These are phyloP conservation scores for Lasioglossum leucozonium DNA, from an alignment of 2,888 invertebrate species.

Conservation along the genomic window DNA sequence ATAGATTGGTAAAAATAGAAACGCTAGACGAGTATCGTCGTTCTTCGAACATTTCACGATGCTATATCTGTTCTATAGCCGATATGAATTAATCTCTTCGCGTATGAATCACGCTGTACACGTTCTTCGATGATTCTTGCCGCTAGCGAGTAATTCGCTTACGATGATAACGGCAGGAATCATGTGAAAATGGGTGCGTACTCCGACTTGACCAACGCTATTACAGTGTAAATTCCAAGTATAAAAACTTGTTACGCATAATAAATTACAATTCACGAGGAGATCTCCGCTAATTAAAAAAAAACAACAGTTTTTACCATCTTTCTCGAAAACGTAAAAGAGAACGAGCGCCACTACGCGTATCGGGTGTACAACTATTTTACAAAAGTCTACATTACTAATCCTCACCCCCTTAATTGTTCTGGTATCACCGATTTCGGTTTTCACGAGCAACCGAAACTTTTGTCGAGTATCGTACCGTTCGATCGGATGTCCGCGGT, in stretches of 20 bases:
- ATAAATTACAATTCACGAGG: constrained; percentile 63
- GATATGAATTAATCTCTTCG: constrained; percentile 47
- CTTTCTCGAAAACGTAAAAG: constrained; percentile 36
- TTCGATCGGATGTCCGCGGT: neutral
- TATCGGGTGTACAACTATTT: constrained; percentile 58
- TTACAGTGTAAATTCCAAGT: constrained; percentile 34
- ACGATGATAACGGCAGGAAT: constrained; percentile 1
- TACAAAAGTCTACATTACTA: constrained; percentile 66
- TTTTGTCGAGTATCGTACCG: constrained; percentile 7
- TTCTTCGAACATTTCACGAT: constrained; percentile 21
- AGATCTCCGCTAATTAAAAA: constrained; percentile 43
- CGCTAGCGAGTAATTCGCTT: neutral
- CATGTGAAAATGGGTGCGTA: neutral
- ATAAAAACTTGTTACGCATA: constrained; percentile 56
- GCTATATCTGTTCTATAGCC: constrained; percentile 33
- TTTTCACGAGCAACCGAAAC: constrained; percentile 20
- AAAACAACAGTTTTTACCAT: constrained; percentile 23
- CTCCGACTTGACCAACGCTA: constrained; percentile 18
- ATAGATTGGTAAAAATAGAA: constrained; percentile 25
- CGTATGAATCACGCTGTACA: constrained; percentile 9
- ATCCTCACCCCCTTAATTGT: constrained; percentile 54
- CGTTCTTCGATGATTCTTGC: constrained; percentile 5
- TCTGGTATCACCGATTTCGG: constrained; percentile 25
- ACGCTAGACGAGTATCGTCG: constrained; percentile 31
- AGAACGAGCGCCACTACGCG: constrained; percentile 35